phyloP scores from a whole-genome alignment of 2,113 vertebrate species.

The Blennius ocellaris region DNA sequence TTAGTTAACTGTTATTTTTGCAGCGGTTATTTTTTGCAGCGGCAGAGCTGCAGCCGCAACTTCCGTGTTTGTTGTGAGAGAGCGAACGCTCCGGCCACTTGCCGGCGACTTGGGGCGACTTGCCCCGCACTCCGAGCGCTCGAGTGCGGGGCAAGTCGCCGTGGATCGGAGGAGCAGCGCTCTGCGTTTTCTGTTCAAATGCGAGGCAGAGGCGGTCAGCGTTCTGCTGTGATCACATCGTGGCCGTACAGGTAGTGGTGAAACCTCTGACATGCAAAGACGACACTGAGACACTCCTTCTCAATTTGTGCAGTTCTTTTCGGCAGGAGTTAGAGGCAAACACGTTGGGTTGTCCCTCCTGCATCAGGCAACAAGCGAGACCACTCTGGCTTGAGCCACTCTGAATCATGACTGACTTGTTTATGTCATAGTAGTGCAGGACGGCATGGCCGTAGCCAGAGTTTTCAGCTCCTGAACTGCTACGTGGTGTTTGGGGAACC shows the following conservation, averaged over 20 bases:
- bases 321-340: not conserved
- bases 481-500: not conserved
- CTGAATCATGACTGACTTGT: not conserved
- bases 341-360: not conserved
- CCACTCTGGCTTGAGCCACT: too few species aligned
- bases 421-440: not conserved
- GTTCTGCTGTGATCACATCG: not conserved
- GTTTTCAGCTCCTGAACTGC: not conserved
- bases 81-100: too few species aligned
- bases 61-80: too few species aligned
- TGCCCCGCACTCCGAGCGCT: too few species aligned
- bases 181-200: not conserved
- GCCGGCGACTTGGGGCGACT: too few species aligned
- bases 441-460: not conserved
- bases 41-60: too few species aligned
- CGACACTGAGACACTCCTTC: too few species aligned
- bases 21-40: too few species aligned
- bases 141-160: too few species aligned
- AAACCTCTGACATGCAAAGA: not conserved
- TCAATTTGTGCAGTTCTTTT: conserved; percentile 9
- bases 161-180: too few species aligned
- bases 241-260: not conserved
- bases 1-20: too few species aligned
- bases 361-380: not conserved
- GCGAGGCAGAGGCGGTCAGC: not conserved